A percentile compares a stretch with the other conserved stretches of the same genome.
These are phyloP conservation scores for Alviniconcha marisindica DNA, from an alignment of 1,140 invertebrate genomes.

Conservation along the genomic window DNA sequence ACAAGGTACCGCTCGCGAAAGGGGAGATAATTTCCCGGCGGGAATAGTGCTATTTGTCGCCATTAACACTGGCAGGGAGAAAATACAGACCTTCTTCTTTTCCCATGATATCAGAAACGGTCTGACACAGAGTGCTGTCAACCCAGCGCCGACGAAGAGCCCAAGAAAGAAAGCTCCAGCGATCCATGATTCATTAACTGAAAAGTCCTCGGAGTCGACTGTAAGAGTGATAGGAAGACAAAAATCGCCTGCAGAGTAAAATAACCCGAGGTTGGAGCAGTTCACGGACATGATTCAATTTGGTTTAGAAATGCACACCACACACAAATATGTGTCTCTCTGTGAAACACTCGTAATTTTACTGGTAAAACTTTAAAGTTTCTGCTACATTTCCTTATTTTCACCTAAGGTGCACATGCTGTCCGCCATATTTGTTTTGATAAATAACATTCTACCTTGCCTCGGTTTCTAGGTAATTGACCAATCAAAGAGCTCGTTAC, in stretches of 20 bases:
- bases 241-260: slow-evolving; percentile 35
- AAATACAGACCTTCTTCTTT: slow-evolving; percentile 58
- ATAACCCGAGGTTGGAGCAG: slow-evolving; percentile 6
- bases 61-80: too few species aligned
- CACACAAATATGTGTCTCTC: too few species aligned
- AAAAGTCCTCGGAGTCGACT: slow-evolving; percentile 49
- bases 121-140: slow-evolving; percentile 50
- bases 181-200: slow-evolving; percentile 55
- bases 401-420: slow-evolving; percentile 19
- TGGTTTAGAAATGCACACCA: too few species aligned
- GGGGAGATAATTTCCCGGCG: too few species aligned
- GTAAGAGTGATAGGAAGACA: slow-evolving; percentile 53
- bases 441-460: slow-evolving; percentile 33
- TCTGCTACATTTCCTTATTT: too few species aligned
- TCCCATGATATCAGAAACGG: slow-evolving; percentile 54
- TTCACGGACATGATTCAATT: slow-evolving; percentile 19
- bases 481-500: slow-evolving; percentile 23
- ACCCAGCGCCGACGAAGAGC: slow-evolving; percentile 50
- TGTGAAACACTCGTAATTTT: too few species aligned
- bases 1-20: too few species aligned
- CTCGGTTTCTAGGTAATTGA: slow-evolving; percentile 34
- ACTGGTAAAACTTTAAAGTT: too few species aligned
- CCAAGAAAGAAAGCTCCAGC: slow-evolving; percentile 64
- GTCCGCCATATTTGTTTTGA: slow-evolving; percentile 47
- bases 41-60: too few species aligned